These are phyloP conservation scores for Diadophis punctatus DNA, from an alignment of 2,113 vertebrate species.

Conservation along the genomic window DNA sequence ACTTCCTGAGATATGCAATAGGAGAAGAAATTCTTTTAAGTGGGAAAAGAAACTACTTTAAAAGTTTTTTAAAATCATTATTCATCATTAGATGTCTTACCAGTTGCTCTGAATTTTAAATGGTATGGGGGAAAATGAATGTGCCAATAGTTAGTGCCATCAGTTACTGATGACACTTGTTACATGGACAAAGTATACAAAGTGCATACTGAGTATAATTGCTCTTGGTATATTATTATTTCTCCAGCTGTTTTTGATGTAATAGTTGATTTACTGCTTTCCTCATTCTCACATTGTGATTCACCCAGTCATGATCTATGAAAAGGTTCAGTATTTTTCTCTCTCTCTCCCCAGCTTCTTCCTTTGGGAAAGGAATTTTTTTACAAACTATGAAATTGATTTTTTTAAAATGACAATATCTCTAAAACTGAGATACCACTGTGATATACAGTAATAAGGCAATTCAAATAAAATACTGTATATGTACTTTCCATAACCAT, in stretches of 20 bases:
- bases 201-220: conserved; percentile 5
- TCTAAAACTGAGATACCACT: background rate
- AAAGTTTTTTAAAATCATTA: background rate
- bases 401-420: fast-evolving
- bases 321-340: conserved; percentile 26
- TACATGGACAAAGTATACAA: conserved; percentile 17
- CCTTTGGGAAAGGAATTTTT: background rate
- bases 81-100: background rate
- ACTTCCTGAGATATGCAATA: conserved; percentile 1
- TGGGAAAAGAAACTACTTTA: background rate
- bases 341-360: background rate
- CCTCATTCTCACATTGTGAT: conserved; percentile 35
- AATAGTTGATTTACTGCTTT: conserved; percentile 40
- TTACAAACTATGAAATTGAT: background rate
- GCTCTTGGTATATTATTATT: conserved; percentile 33
- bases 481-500: background rate
- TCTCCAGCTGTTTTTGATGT: conserved; percentile 31
- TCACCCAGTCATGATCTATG: conserved; percentile 23
- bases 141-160: background rate
- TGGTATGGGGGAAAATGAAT: background rate
- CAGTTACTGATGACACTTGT: background rate
- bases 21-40: conserved; percentile 12
- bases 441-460: background rate
- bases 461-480: background rate
- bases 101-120: conserved; percentile 7